Evolutionary conservation across 2,888 invertebrate species (phyloP).

Genomic region (Hirtodrosophila histrioides): DNA sequence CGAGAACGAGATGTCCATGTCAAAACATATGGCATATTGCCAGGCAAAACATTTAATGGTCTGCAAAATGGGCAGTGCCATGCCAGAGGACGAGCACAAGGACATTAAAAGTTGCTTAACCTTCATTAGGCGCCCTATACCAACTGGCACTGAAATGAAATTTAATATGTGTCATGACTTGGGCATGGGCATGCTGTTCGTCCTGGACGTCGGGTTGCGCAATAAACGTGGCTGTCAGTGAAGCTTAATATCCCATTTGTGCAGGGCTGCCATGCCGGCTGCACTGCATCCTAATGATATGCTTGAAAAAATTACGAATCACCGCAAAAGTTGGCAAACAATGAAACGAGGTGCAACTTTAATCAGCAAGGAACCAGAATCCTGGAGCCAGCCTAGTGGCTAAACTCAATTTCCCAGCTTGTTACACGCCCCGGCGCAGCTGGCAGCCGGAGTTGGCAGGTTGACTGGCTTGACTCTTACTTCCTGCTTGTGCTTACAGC

Average conservation of each 20-base stretch:
- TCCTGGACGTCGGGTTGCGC: conserved; percentile 46
- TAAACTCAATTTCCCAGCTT: conserved; percentile 61
- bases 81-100: conserved; percentile 28
- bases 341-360: conserved; percentile 47
- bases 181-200: conserved; percentile 4
- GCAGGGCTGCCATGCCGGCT: conserved; percentile 42
- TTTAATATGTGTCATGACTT: conserved; percentile 72
- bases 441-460: conserved; percentile 1
- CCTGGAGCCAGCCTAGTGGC: conserved; percentile 13
- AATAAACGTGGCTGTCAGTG: conserved; percentile 56
- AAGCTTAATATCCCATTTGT: conserved; percentile 75
- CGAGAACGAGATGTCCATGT: conserved; percentile 55
- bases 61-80: conserved; percentile 69
- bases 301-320: conserved; percentile 70
- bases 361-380: conserved; percentile 40
- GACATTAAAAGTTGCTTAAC: conserved; percentile 80
- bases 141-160: conserved; percentile 66
- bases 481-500: conserved; percentile 8
- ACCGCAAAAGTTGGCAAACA: conserved; percentile 68
- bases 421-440: conserved; percentile 52
- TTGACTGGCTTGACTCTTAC: conserved; percentile 9
- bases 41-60: conserved; percentile 80
- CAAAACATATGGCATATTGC: conserved; percentile 77
- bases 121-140: conserved; percentile 70
- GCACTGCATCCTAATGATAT: conserved; percentile 75